A percentile compares a stretch with the other conserved stretches of the same genome.
Conservation (phyloP, 1,140 invertebrate genomes). For the Matsumurasca onukii region DNA sequence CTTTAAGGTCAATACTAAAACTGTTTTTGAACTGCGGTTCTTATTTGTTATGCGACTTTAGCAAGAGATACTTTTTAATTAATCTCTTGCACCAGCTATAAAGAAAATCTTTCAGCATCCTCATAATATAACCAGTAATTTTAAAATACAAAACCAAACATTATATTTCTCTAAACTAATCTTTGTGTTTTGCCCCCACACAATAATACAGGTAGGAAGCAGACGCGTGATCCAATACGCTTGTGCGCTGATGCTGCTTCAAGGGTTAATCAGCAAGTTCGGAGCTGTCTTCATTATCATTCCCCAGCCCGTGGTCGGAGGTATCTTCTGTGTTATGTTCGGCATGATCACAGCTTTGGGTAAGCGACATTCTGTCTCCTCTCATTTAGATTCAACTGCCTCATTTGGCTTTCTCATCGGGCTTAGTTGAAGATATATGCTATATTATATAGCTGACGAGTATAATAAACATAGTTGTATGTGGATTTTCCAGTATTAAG, state of each 20-base stretch:
- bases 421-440: background rate
- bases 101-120: too few relatives aligned
- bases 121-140: too few relatives aligned
- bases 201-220: constrained; percentile 83
- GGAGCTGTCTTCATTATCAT: constrained; percentile 87
- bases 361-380: constrained; percentile 43
- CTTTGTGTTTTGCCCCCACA: too few relatives aligned
- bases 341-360: constrained; percentile 83
- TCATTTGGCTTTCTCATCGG: background rate
- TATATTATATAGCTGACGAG: background rate
- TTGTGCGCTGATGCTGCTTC: constrained; percentile 72
- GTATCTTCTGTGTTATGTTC: constrained; percentile 85
- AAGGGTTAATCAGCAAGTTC: constrained; percentile 79
- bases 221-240: constrained; percentile 83
- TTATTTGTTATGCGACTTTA: too few relatives aligned
- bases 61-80: too few relatives aligned
- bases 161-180: too few relatives aligned
- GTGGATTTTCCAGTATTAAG: too few relatives aligned
- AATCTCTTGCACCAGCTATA: too few relatives aligned
- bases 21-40: too few relatives aligned
- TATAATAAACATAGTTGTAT: background rate
- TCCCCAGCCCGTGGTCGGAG: constrained; percentile 85
- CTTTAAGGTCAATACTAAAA: too few relatives aligned
- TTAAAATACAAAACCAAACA: too few relatives aligned
- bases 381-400: background rate